Evolutionary conservation across 23 tunicate species (phyloP), one percentile per base, ranked within the genome.

Genomic region (Styela clava): DNA sequence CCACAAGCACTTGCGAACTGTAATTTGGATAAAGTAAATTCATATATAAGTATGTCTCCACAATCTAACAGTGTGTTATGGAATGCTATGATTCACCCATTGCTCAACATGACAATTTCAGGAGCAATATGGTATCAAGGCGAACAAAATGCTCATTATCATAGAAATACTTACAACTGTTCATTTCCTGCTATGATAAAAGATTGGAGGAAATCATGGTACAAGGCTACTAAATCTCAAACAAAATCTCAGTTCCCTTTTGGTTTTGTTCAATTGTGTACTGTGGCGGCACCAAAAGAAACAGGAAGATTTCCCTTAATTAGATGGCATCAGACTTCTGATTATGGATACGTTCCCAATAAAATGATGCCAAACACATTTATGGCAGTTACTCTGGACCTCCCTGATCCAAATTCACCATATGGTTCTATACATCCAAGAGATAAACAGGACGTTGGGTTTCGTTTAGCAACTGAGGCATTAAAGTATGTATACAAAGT

Each of bases 81-180:
- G 95, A 89, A 89, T 82, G 89, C 95, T 5, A 89, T 89, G 95
- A 85, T 89, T 32, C 89, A 85, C 61, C 95, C 95, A 12, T 29
- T 89, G 64, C 78, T 89, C 25, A 89, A 89, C 82, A 85, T 89
- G 89, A 89, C 95, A 16, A 85, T 89, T 9, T 85, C 81, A 62
- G 95, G 95, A 35, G 86, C 86, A 7, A 89, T 89, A 32, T 89
- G 95, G 95, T 89, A 89, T 64, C 95, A 89, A 85, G 95, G 94
- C 5, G 94, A 88, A 63, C 83, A 78, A 63, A 88, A 88, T 79
- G 33, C 77, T 69, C 3, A 69, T 73, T 82, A 82, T 84, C 80
- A 86, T 30, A 37, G 52, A 25, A 81, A 81, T 27, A 61, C 37
- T 33, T 91, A 91, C 78, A 34, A 82, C 19, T 91, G 97, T 69